A percentile compares a stretch with the other conserved stretches of the same genome.
Conservation (phyloP, 1,140 invertebrate genomes). For the Theocolax elegans region DNA sequence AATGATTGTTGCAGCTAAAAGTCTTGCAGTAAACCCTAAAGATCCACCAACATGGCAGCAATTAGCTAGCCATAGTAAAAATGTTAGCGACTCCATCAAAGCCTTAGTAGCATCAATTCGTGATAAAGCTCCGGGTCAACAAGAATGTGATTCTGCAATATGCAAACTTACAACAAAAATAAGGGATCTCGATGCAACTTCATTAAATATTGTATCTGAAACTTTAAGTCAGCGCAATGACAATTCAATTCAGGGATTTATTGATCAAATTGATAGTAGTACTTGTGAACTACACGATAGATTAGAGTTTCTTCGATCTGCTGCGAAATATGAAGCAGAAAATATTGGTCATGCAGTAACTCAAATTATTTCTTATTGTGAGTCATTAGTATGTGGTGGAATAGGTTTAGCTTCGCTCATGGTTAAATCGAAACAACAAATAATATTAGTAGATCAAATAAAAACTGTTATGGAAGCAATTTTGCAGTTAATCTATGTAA, state of each 20-base stretch:
- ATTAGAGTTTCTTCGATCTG: slow-evolving; percentile 82
- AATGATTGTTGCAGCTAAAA: slow-evolving; percentile 92
- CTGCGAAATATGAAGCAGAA: slow-evolving; percentile 92
- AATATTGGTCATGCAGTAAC: slow-evolving; percentile 89
- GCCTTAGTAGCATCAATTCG: slow-evolving; percentile 90
- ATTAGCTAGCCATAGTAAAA: slow-evolving; percentile 92
- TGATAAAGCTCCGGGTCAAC: slow-evolving; percentile 94
- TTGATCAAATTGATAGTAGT: slow-evolving; percentile 81
- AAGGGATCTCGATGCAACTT: slow-evolving; percentile 86
- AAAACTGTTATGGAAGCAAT: slow-evolving; percentile 94
- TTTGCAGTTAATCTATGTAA: slow-evolving; percentile 84
- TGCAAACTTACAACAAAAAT: slow-evolving; percentile 82
- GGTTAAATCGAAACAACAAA: slow-evolving; percentile 90
- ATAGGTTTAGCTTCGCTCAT: slow-evolving; percentile 92
- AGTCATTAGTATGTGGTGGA: slow-evolving; percentile 84
- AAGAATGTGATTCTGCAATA: slow-evolving; percentile 89
- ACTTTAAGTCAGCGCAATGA: slow-evolving; percentile 78
- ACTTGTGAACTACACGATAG: slow-evolving; percentile 82
- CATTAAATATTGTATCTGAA: slow-evolving; percentile 88
- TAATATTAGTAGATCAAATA: slow-evolving; percentile 88
- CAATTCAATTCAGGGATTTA: slow-evolving; percentile 84
- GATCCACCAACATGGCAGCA: slow-evolving; percentile 95
- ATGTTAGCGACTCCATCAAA: slow-evolving; percentile 96
- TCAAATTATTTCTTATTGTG: slow-evolving; percentile 85
- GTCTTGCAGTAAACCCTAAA: slow-evolving; percentile 86